These are phyloP conservation scores for Magallana ariakensis DNA, from an alignment of 1,140 invertebrate genomes.

Conservation along the genomic window DNA sequence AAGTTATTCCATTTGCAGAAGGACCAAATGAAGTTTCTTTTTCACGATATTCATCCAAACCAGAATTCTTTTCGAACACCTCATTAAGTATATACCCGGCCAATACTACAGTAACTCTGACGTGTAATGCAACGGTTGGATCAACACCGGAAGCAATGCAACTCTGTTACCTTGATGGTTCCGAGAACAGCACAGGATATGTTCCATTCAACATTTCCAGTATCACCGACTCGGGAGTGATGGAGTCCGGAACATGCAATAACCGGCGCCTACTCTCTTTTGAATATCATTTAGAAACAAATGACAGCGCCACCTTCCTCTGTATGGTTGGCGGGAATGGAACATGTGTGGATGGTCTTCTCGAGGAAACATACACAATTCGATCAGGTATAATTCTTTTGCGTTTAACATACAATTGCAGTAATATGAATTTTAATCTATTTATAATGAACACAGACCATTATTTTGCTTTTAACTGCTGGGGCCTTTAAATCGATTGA, in stretches of 20 bases:
- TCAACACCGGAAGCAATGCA: not conserved
- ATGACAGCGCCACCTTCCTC: conserved; percentile 28
- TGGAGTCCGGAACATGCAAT: not conserved
- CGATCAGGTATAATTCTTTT: not conserved
- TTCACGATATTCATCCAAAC: not conserved
- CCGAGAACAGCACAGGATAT: not conserved
- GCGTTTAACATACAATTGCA: too few species aligned
- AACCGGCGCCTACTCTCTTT: not conserved
- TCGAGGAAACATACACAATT: not conserved
- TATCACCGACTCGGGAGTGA: not conserved
- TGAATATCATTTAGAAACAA: conserved; percentile 18
- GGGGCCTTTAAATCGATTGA: too few species aligned
- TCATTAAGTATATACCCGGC: not conserved
- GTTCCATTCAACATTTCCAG: conserved; percentile 8
- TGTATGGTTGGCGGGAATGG: not conserved
- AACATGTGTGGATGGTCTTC: not conserved
- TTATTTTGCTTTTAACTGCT: too few species aligned
- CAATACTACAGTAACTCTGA: conserved; percentile 2
- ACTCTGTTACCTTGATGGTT: not conserved
- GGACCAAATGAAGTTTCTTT: not conserved
- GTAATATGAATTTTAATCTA: too few species aligned
- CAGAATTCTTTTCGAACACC: conserved; percentile 3
- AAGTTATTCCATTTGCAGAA: not conserved
- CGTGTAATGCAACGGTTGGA: not conserved
- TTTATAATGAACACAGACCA: too few species aligned